phyloP scores from a whole-genome alignment of 2,113 vertebrate genomes.

The Bubo bubo region DNA sequence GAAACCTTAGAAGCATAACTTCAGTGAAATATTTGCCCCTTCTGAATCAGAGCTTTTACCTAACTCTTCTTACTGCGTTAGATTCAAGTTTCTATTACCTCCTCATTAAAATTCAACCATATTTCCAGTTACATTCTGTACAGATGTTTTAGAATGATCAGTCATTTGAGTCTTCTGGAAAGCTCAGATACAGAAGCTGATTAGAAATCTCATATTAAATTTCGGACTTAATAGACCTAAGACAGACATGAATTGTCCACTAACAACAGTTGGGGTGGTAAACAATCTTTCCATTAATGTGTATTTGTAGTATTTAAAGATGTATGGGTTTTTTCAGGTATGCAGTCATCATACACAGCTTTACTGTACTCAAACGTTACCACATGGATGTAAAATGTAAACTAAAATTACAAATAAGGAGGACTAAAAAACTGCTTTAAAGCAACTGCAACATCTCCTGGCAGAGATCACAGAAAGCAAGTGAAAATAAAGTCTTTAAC shows the following conservation, averaged over 20 bases:
- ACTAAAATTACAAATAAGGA: not conserved
- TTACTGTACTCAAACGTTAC: not conserved
- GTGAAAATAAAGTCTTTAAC: not conserved
- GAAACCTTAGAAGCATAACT: not conserved
- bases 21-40: not conserved
- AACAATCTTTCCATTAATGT: not conserved
- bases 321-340: not conserved
- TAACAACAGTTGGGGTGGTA: not conserved
- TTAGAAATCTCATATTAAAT: not conserved
- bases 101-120: not conserved
- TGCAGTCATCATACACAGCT: not conserved
- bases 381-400: not conserved
- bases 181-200: not conserved
- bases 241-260: not conserved
- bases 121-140: not conserved
- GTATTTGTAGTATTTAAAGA: not conserved
- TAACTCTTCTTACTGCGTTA: not conserved
- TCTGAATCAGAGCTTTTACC: not conserved
- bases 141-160: not conserved
- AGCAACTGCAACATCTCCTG: not conserved
- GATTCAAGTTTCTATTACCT: not conserved
- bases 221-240: not conserved
- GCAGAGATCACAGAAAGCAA: not conserved
- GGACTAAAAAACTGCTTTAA: not conserved
- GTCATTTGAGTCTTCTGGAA: not conserved